Evolutionary conservation across 2,888 invertebrate genomes (phyloP).

Genomic region (Drosophila multiciliata): DNA sequence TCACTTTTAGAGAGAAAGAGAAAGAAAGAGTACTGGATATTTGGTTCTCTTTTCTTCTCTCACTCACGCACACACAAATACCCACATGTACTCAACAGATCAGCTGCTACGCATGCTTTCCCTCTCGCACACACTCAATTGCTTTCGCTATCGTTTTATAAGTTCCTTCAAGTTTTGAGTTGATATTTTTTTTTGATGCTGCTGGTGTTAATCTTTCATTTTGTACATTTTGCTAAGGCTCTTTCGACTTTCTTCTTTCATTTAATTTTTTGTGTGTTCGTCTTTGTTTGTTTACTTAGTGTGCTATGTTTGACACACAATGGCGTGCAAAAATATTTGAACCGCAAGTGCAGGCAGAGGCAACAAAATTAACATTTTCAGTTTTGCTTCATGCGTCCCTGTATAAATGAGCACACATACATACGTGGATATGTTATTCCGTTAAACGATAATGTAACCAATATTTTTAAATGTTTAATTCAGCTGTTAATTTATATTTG

Average conservation of each 20-base stretch:
- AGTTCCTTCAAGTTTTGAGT: constrained; percentile 21
- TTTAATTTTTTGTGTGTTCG: constrained; percentile 3
- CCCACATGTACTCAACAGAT: constrained; percentile 20
- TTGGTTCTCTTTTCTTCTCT: constrained; percentile 11
- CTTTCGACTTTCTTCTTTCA: constrained; percentile 10
- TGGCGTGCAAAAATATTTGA: not conserved
- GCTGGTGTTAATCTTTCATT: not conserved
- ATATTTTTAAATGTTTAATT: constrained; percentile 1
- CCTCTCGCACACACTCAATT: constrained; percentile 4
- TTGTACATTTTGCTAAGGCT: constrained; percentile 10
- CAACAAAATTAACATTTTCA: not conserved
- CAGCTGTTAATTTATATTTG: constrained; percentile 26
- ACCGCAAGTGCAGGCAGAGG: not conserved
- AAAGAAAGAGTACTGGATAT: not conserved
- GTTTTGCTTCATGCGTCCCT: not conserved
- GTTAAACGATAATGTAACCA: constrained; percentile 13
- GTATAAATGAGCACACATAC: not conserved
- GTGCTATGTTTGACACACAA: not conserved
- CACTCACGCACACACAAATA: not conserved
- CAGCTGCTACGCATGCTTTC: constrained; percentile 43
- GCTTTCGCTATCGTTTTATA: constrained; percentile 42
- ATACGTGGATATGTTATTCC: not conserved
- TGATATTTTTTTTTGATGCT: constrained; percentile 7
- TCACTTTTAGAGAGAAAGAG: constrained; percentile 10
- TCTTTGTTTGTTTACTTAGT: not conserved